Evolutionary conservation across 2,888 invertebrate species (phyloP), one percentile per base, ranked within the genome.

Genomic region (Synergus laeviventris): DNA sequence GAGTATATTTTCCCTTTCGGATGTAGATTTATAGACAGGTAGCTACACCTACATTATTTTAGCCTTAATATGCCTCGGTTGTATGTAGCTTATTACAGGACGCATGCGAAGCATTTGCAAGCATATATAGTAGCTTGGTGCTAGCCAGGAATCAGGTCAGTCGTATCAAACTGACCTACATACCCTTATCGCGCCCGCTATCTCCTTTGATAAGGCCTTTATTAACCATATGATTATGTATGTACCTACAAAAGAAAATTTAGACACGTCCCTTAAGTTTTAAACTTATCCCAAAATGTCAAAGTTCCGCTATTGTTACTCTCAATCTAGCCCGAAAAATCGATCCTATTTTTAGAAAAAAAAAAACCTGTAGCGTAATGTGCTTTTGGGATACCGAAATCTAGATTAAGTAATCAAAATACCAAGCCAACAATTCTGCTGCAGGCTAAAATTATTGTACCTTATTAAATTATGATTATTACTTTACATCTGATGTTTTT

Each of bases 81-180:
- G 31, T 31, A 31, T 31, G 31, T 56, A 56, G 21, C 56, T 56
- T 18, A 56, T 56, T 18, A 56, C 56, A 56, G 56, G 56, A 84
- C 84, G 83, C 81, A 84, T 86, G 84, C 84, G 80, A 83, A 75
- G 77, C 75, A 85, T 45, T 21, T 45, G 45, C 80, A 78, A 79
- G 82, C 77, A 74, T n/a, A n/a, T n/a, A n/a, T 83, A 78, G 82
- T 84, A 84, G 82, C 79, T 80, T 79, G 73, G 81, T 79, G 81
- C 79, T 82, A 82, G 82, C 79, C 81, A 84, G 82, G 84, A 90
- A 90, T 90, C 87, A 86, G 90, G 90, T 89, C 90, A 88, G 83
- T 88, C 86, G 86, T 90, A 90, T 90, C 90, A 89, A 87, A 87
- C 87, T 90, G 90, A 90, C 90, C 90, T 87, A 90, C 90, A 90